Evolutionary conservation across 2,797 vertebrate genomes (phyloP), one percentile per base, ranked within the genome.

Genomic region (Amblyopsis hoosieri): DNA sequence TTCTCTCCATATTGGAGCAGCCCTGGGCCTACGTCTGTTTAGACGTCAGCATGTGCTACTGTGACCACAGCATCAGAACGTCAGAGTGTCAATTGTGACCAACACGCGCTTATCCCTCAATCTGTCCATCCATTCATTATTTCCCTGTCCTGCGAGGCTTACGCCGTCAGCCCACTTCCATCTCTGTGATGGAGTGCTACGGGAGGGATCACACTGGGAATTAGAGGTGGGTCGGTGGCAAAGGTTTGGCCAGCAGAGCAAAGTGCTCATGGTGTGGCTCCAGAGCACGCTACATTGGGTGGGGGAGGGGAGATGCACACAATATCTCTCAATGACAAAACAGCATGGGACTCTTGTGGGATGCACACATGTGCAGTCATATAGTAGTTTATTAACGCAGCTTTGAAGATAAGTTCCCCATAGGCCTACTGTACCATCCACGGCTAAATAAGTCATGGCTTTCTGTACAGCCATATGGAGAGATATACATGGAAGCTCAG

Each of bases 81-180:
- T 56, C 62, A 14, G 11, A 10, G 13, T 37, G 29, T n/a, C 19
- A 53, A 10, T 48, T 31, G 54, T 57, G 54, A 42, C 29, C 12
- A 29, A 11, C 52, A 17, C 12, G 14, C 13, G 29, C 15, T 11
- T 42, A 29, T 8, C 45, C 48, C 57, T 2, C 11, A 57, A 4
- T 54, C 49, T 2, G 17, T 64, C 49, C 65, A 60, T 58, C 55
- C 74, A 69, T 74, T 78, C 69, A 80, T 84, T 67, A 72, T 67
- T 74, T 67, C 52, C 46, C 70, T 70, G 72, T 74, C 68, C 65
- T 15, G 3, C 4, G 51, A 78, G 84, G 78, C 55, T 81, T 74
- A 63, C 63, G 71, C 62, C 54, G 63, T 72, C 77, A 48, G 59
- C 54, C 63, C 51, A 64, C 57, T 60, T 78, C 58, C 62, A 78